Evolutionary conservation across 2,797 vertebrate genomes (phyloP), one percentile per base, ranked within the genome.

Genomic region (Diceros bicornis): DNA sequence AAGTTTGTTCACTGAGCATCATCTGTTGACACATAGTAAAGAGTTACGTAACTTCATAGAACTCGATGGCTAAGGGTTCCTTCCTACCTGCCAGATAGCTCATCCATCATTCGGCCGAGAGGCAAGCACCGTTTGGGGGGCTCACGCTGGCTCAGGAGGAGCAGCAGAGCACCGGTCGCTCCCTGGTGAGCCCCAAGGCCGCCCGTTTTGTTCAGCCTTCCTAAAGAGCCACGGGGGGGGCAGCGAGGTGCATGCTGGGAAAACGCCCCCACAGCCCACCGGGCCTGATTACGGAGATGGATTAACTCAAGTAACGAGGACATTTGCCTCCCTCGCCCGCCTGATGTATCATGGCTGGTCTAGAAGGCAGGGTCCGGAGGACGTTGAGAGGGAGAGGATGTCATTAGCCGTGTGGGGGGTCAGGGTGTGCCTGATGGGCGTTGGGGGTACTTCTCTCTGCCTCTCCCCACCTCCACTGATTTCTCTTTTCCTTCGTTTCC

Each of bases 401-500:
- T 59, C n/a, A 1, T 62, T 29, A 47, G 20, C 8, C 7, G 1
- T 32, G 14, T 20, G 17, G 50, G 50, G 13, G 27, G 32, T 75
- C 44, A 1, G 9, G n/a, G 21, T 32, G 52, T 25, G 72, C 41
- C 47, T 77, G 0, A 0, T 34, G 61, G 11, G 5, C 1, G 8
- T 5, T 2, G 29, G n/a, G 29, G 4, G 7, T 5, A 0, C 18
- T 1, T 25, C 14, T 50, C 75, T 34, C 27, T 13, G 21, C 23
- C 44, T 64, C 64, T 27, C 27, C 13, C 34, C 10, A 20, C 27
- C 69, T 18, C 1, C 0, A 6, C 18, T 21, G 16, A 4, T 17
- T 8, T 16, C 25, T 27, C 37, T 41, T 21, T 23, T 27, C 47
- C 61, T 64, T 57, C 2, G 4, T 37, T 44, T 90, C 34, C 2